Evolutionary conservation across 2,797 vertebrate genomes (phyloP), one percentile per base, ranked within the genome.

Genomic region (Streptopelia turtur): DNA sequence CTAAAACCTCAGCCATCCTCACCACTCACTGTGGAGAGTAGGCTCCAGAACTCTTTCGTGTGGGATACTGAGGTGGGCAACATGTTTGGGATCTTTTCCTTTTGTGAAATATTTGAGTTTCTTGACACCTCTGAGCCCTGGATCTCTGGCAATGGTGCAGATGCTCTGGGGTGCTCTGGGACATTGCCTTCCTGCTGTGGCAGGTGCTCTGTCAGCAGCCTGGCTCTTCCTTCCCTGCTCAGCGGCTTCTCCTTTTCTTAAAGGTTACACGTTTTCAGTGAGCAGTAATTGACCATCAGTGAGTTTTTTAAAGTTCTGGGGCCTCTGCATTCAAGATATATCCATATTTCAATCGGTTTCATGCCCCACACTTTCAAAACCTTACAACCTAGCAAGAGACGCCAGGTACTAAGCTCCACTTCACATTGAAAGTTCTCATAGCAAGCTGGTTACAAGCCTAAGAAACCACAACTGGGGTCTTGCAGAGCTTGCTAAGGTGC

Each of bases 1-100:
- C 31, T 16, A 7, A 17, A 22, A 6, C 35, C 59, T n/a, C 3
- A 0, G 16, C 1, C 0, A 10, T 50, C 14, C 27, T 43, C 30
- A 23, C 10, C 59, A 52, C 17, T 11, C 7, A 16, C 5, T 0
- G 1, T 3, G 14, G 14, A 23, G 17, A 60, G n/a, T 8, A 78
- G 27, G 15, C 9, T 82, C 41, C 55, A 76, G 41, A 69, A 10
- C 11, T 45, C 12, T 45, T 82, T 25, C 18, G 3, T 4, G 3
- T 22, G 10, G 0, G 52, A 13, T 22, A 20, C 14, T 33, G 52
- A 53, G 25, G 30, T 25, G 8, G 13, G 3, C 0, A 66, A 74
- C 15, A 59, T 7, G 18, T 63, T 59, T n/a, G 18, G 15, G 8
- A 66, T 14, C 35, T 64, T 53, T 28, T 1, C 3, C 3, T 39